Conservation (phyloP, 1,140 invertebrate genomes). For the Brachionus manjavacas region DNA sequence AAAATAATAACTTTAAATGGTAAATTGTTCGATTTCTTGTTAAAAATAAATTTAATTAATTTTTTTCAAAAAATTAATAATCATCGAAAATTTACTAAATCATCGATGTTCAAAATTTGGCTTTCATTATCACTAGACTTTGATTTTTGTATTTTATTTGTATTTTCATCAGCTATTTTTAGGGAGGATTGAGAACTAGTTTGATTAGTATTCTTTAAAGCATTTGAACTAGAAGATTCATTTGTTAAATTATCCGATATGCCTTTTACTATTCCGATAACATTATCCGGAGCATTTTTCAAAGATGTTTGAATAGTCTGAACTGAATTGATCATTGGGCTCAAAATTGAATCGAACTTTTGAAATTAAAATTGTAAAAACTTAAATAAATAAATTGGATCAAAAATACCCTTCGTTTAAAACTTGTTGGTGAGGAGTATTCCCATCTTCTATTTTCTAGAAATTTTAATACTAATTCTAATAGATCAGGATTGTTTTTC, state of each 20-base stretch:
- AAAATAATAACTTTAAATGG: conserved; percentile 77
- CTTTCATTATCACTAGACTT: neutral
- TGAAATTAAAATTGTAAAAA: neutral
- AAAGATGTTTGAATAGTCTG: conserved; percentile 68
- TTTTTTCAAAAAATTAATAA: neutral
- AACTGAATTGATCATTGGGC: conserved; percentile 75
- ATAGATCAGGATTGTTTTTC: conserved; percentile 65
- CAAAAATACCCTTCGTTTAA: conserved; percentile 53
- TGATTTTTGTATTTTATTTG: neutral
- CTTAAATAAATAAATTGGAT: conserved; percentile 45
- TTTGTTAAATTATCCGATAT: conserved; percentile 23
- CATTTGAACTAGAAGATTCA: neutral
- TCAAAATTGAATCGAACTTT: conserved; percentile 62
- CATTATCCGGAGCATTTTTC: conserved; percentile 75
- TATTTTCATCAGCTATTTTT: neutral
- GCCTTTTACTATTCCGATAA: conserved; percentile 56
- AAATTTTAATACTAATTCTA: conserved; percentile 69
- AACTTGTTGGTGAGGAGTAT: conserved; percentile 55
- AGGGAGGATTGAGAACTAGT: neutral
- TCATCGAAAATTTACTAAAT: neutral
- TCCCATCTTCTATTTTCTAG: conserved; percentile 75
- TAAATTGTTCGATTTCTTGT: conserved; percentile 60
- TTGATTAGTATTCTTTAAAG: neutral
- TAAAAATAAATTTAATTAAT: neutral
- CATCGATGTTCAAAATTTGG: neutral